phyloP scores from a whole-genome alignment of 2,113 vertebrate species.

The Platichthys flesus region DNA sequence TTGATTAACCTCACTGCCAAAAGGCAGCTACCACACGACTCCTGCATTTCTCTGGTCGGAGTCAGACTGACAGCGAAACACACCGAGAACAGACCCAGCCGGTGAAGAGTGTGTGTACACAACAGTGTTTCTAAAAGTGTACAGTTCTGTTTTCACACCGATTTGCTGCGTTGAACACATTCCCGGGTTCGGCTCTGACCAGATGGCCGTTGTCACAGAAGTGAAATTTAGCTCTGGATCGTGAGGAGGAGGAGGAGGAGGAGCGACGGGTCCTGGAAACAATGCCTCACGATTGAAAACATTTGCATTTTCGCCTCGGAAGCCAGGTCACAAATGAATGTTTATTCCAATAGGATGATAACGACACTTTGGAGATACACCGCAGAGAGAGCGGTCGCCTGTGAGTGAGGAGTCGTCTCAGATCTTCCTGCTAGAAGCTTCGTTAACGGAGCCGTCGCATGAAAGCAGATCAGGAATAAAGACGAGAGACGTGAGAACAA shows the following conservation, averaged over 20 bases:
- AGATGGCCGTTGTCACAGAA: slow-evolving; percentile 75
- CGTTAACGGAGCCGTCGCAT: not conserved
- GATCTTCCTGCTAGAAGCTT: slow-evolving; percentile 15
- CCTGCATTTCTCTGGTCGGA: slow-evolving; percentile 22
- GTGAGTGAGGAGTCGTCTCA: not conserved
- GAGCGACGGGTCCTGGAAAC: slow-evolving; percentile 47
- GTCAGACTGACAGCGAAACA: slow-evolving; percentile 9
- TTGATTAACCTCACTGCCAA: slow-evolving; percentile 65
- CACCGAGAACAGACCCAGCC: slow-evolving; percentile 18
- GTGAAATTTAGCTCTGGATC: slow-evolving; percentile 51
- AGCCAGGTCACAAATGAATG: slow-evolving; percentile 57
- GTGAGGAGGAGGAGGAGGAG: slow-evolving; percentile 42
- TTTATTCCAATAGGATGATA: slow-evolving; percentile 42
- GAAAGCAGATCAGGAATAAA: not conserved
- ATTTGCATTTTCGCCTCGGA: slow-evolving; percentile 29
- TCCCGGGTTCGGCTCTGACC: slow-evolving; percentile 45
- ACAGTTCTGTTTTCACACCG: slow-evolving; percentile 29
- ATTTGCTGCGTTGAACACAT: slow-evolving; percentile 29
- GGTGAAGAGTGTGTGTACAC: slow-evolving; percentile 7
- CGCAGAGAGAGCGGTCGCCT: not conserved
- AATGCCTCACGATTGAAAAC: slow-evolving; percentile 50
- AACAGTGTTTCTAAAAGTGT: slow-evolving; percentile 16
- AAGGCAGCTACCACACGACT: slow-evolving; percentile 39
- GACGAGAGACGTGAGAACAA: not conserved
- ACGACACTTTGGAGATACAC: slow-evolving; percentile 31